A percentile compares a stretch with the other conserved stretches of the same genome.
Conservation (phyloP, 2,888 invertebrate genomes). For the Heliconius ismenius region DNA sequence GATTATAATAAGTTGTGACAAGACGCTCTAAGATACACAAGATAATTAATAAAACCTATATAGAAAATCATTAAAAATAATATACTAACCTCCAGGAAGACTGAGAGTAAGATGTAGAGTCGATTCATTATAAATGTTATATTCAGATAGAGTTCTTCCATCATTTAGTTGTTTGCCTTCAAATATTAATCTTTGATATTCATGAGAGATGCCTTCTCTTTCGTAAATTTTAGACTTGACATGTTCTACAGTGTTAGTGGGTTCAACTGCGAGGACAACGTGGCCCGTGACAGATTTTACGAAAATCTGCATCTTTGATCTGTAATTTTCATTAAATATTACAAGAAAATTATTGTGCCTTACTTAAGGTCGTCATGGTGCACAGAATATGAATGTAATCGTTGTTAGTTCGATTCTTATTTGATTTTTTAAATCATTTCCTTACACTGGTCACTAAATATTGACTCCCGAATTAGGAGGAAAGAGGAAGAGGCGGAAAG, state of each 20-base stretch:
- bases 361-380: too few species aligned
- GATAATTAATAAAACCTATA: too few species aligned
- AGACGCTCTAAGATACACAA: too few species aligned
- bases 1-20: background rate
- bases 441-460: too few species aligned
- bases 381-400: too few species aligned
- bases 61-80: background rate
- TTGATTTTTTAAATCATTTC: too few species aligned
- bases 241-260: slow-evolving; percentile 96
- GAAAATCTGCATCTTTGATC: slow-evolving; percentile 93
- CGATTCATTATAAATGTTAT: background rate
- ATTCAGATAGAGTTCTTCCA: background rate
- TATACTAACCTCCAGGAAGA: slow-evolving; percentile 1
- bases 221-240: slow-evolving; percentile 97
- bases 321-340: background rate
- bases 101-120: background rate
- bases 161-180: background rate
- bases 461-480: background rate
- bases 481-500: too few species aligned
- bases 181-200: background rate
- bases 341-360: too few species aligned
- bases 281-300: slow-evolving; percentile 97
- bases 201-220: slow-evolving; percentile 37
- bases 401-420: too few species aligned
- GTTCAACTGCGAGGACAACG: slow-evolving; percentile 95